phyloP scores from a whole-genome alignment of 2,797 vertebrate species.

The Pogonophryne albipinna region DNA sequence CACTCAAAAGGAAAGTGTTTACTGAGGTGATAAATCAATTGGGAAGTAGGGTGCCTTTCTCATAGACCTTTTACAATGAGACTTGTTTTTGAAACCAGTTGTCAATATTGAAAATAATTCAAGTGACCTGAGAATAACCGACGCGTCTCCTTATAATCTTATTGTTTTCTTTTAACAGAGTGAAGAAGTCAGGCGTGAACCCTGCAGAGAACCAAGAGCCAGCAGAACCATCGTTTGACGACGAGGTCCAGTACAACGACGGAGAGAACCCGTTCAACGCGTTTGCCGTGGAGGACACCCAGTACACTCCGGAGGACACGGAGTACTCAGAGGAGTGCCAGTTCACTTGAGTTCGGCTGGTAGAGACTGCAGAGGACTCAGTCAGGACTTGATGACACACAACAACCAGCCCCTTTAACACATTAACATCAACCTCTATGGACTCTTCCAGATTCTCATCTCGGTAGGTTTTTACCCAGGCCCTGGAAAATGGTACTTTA shows the following conservation, averaged over 20 bases:
- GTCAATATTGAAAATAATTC: too few species aligned
- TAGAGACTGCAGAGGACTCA: constrained; percentile 27
- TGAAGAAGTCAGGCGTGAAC: constrained; percentile 75
- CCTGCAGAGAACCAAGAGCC: constrained; percentile 40
- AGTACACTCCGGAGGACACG: constrained; percentile 56
- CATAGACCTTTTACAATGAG: too few species aligned
- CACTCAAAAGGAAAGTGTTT: too few species aligned
- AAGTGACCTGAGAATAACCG: not conserved
- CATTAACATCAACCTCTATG: constrained; percentile 52
- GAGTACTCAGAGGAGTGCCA: constrained; percentile 72
- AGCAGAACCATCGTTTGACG: constrained; percentile 2
- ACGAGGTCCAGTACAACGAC: not conserved
- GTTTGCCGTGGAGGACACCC: not conserved
- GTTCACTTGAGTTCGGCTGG: constrained; percentile 61
- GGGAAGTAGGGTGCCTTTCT: too few species aligned
- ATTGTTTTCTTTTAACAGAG: constrained; percentile 36
- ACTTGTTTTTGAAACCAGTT: too few species aligned
- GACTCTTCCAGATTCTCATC: constrained; percentile 32
- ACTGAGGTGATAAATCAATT: too few species aligned
- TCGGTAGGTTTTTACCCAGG: constrained; percentile 15
- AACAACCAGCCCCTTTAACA: constrained; percentile 73
- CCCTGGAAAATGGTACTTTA: not conserved
- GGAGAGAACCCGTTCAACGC: constrained; percentile 6
- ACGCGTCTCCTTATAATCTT: not conserved
- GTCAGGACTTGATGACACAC: constrained; percentile 59